These are phyloP conservation scores for Phyllopteryx taeniolatus DNA, from an alignment of 2,113 vertebrate species.

Conservation along the genomic window DNA sequence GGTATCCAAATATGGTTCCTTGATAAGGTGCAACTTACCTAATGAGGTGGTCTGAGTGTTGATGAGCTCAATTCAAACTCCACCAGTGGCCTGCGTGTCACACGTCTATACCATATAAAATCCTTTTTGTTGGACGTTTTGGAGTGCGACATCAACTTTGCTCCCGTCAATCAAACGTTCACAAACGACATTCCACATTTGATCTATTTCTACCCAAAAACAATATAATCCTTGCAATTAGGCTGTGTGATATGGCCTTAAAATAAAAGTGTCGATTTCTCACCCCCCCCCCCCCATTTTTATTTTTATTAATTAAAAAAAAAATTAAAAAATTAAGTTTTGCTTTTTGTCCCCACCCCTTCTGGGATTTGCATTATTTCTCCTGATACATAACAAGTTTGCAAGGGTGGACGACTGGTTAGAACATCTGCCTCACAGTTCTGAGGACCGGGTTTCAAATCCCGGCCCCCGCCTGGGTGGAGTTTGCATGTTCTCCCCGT, in stretches of 20 bases:
- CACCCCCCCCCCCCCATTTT: too few relatives aligned
- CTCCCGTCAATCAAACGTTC: neutral
- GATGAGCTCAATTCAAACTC: neutral
- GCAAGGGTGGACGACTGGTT: too few relatives aligned
- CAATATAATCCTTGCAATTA: neutral
- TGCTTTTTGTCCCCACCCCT: too few relatives aligned
- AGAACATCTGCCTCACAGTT: too few relatives aligned
- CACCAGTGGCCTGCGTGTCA: neutral
- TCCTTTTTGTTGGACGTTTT: neutral
- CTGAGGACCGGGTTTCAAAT: too few relatives aligned
- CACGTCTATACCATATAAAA: neutral
- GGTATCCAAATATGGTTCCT: neutral
- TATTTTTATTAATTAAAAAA: too few relatives aligned
- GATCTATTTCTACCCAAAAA: neutral
- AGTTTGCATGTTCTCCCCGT: too few relatives aligned
- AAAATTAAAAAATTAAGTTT: too few relatives aligned
- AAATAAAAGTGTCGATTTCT: neutral
- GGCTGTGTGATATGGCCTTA: too few relatives aligned
- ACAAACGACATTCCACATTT: neutral
- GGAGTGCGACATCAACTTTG: neutral
- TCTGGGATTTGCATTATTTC: too few relatives aligned
- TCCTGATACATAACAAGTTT: too few relatives aligned
- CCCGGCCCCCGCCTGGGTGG: too few relatives aligned
- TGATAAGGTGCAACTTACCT: neutral
- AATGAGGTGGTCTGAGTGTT: neutral